Percentiles rank a stretch among this genome's conserved stretches.
phyloP scores from a whole-genome alignment of 2,888 invertebrate species.

The Aporophyla lueneburgensis region DNA sequence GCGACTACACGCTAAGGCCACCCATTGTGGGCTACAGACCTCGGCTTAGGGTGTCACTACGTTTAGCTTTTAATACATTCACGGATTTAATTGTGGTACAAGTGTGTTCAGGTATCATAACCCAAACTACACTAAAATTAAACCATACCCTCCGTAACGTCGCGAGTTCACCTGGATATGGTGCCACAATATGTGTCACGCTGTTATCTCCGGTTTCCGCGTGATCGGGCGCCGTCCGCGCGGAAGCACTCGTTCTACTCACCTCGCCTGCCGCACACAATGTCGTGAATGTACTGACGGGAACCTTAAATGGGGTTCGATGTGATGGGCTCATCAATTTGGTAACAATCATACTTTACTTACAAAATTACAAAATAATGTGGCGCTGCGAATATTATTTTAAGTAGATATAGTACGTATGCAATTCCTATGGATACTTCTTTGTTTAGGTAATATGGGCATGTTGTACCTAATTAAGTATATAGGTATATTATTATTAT shows the following conservation, averaged over 20 bases:
- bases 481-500: background rate
- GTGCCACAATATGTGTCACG: conserved; percentile 23
- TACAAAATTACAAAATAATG: background rate
- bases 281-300: conserved; percentile 35
- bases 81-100: background rate
- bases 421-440: background rate
- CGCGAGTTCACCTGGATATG: conserved; percentile 39
- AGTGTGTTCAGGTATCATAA: no score
- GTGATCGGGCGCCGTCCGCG: conserved; percentile 43
- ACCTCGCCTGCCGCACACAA: conserved; percentile 50
- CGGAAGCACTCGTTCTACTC: conserved; percentile 54
- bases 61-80: background rate
- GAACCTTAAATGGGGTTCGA: conserved; percentile 10
- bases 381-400: background rate
- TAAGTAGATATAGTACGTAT: background rate
- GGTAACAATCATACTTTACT: background rate
- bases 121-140: background rate
- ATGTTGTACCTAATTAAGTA: background rate
- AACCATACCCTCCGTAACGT: background rate
- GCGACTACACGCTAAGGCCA: no score
- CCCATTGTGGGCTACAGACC: no score
- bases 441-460: background rate
- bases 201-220: conserved; percentile 61
- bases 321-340: conserved; percentile 21
- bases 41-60: no score